Conservation (phyloP, 2,888 invertebrate species). For the Nineta flava region DNA sequence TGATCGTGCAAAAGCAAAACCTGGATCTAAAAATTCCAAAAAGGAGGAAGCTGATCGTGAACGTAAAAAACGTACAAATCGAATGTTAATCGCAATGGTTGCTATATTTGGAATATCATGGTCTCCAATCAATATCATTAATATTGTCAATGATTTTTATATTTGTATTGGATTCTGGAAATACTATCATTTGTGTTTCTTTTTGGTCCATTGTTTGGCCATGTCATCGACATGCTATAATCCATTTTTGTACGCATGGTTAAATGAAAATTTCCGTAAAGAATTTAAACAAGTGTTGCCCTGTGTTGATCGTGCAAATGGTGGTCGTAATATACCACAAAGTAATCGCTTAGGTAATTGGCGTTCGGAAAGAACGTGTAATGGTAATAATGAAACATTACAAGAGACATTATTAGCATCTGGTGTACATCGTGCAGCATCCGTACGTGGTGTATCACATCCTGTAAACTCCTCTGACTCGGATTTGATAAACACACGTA, state of each 20-base stretch:
- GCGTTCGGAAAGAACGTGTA: conserved; percentile 53
- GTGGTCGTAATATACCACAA: conserved; percentile 20
- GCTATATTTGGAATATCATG: conserved; percentile 93
- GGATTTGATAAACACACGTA: conserved; percentile 10
- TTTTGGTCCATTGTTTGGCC: conserved; percentile 74
- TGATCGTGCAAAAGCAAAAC: conserved; percentile 68
- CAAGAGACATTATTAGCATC: conserved; percentile 30
- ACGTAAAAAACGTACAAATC: conserved; percentile 79
- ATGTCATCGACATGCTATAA: conserved; percentile 93
- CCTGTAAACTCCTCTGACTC: conserved; percentile 11
- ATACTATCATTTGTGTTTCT: conserved; percentile 79
- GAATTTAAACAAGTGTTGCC: conserved; percentile 68
- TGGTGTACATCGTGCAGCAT: conserved; percentile 37
- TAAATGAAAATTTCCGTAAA: conserved; percentile 86
- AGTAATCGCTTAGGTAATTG: conserved; percentile 36
- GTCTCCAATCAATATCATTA: conserved; percentile 81
- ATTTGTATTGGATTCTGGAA: conserved; percentile 55
- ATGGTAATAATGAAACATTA: conserved; percentile 59
- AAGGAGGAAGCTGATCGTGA: conserved; percentile 83
- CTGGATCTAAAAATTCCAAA: conserved; percentile 67
- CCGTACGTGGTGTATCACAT: conserved; percentile 21
- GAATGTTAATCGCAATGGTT: conserved; percentile 97
- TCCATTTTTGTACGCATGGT: conserved; percentile 88
- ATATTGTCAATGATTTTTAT: conserved; percentile 72
- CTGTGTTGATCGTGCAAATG: conserved; percentile 32